Evolutionary conservation across 2,113 vertebrate genomes (phyloP), one percentile per base, ranked within the genome.

Genomic region (Trochalopteron elliotii): DNA sequence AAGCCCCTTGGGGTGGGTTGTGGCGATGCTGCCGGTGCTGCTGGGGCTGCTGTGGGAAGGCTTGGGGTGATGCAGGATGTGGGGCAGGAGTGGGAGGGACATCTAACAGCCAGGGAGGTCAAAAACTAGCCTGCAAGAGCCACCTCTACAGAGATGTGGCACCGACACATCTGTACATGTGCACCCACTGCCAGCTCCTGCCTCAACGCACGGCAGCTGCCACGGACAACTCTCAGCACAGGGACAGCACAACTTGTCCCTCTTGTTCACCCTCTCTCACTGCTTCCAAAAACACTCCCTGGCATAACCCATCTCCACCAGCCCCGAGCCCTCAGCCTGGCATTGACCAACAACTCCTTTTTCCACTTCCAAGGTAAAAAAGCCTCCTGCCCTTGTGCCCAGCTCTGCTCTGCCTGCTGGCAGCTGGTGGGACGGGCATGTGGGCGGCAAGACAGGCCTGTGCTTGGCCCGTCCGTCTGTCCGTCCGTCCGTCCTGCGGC

Each of bases 121-220:
- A 2, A 68, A 68, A 92, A 67, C 33, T 8, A 7, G 15, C 55
- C 24, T 0, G 4, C 30, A 50, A 59, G 47, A 40, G 39, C 52
- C 60, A 31, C 64, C 60, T 63, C 84, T 33, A 11, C 35, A 19
- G 56, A 53, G 56, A 50, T 1, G 0, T 2, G 1, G 56, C 77
- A 61, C 59, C 0, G 1, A 31, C 40, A 57, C 52, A 50, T 22
- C 47, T 1, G 1, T 3, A 2, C 6, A 28, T 3, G 65, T 0
- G 8, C 24, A 17, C 23, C 25, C 9, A 0, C 72, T 30, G 52
- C 44, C 5, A 3, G 78, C 68, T 76, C 25, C 57, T 35, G 83
- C 75, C 68, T 56, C 1, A 8, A 20, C 1, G 2, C 57, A 9
- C 1, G 0, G 70, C 75, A 1, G 2, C 82, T 35, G 65, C 47